A percentile compares a stretch with the other conserved stretches of the same genome.
Conservation (phyloP, 2,113 vertebrate genomes). For the Mesoclemmys tuberculata region DNA sequence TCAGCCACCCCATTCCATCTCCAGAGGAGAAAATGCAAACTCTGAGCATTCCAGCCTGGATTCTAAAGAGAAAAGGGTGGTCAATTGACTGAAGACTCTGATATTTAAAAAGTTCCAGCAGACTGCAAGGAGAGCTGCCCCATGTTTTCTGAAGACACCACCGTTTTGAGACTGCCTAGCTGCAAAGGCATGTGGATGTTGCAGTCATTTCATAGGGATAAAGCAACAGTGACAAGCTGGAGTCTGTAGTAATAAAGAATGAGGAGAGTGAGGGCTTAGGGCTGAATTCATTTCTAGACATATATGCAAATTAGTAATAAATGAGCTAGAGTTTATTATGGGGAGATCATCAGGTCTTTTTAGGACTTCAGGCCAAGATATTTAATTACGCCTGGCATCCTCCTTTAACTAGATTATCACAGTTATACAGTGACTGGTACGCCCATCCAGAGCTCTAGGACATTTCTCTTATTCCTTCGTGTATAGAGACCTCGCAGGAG, state of each 20-base stretch:
- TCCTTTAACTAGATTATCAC: slow-evolving; percentile 61
- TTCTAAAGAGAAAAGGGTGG: neutral
- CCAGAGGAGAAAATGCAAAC: neutral
- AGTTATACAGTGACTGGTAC: slow-evolving; percentile 26
- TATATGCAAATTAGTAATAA: slow-evolving; percentile 44
- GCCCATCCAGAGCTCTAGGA: neutral
- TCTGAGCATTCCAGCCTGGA: neutral
- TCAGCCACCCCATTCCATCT: neutral
- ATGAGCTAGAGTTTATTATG: slow-evolving; percentile 16
- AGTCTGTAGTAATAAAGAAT: neutral
- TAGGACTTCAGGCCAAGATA: slow-evolving; percentile 44
- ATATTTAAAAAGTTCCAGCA: neutral
- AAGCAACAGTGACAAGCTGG: neutral
- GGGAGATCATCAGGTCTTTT: slow-evolving; percentile 25
- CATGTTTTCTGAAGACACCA: neutral
- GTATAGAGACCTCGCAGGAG: fast-evolving
- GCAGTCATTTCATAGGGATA: neutral
- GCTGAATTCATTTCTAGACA: slow-evolving; percentile 8
- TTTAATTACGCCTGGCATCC: slow-evolving; percentile 46
- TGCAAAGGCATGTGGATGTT: neutral
- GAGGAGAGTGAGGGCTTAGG: neutral
- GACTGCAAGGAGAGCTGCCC: neutral
- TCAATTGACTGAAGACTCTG: neutral
- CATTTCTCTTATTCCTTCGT: neutral
- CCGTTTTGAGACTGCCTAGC: neutral